Conservation (phyloP, 2,113 vertebrate genomes). For the Hypocryptadius cinnamomeus region DNA sequence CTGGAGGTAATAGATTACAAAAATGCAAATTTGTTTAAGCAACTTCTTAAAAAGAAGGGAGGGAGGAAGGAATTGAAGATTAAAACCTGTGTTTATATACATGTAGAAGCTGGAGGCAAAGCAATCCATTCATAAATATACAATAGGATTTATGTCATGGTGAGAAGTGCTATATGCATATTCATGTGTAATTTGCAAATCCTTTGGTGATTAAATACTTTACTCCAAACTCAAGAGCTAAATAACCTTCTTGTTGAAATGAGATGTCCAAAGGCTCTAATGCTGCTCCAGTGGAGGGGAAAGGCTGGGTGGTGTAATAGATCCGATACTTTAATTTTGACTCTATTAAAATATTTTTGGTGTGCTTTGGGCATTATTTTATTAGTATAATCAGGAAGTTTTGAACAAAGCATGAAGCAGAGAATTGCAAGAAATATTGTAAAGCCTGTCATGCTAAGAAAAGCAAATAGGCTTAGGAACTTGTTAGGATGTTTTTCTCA, state of each 20-base stretch:
- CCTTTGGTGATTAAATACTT: constrained; percentile 49
- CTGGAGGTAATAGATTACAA: constrained; percentile 23
- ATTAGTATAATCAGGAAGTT: background rate
- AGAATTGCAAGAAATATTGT: background rate
- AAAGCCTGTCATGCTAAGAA: background rate
- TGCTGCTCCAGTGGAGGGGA: background rate
- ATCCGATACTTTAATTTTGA: constrained; percentile 15
- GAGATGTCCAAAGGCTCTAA: constrained; percentile 36
- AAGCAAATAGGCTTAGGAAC: background rate
- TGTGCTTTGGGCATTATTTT: constrained; percentile 19
- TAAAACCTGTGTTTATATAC: constrained; percentile 48
- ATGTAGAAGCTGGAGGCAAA: constrained; percentile 38
- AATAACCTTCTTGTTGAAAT: constrained; percentile 44
- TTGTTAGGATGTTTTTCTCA: background rate
- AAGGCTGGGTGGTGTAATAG: constrained; percentile 25
- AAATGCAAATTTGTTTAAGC: constrained; percentile 54
- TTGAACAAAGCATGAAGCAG: background rate
- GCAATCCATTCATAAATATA: constrained; percentile 49
- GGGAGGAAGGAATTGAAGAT: constrained; percentile 27
- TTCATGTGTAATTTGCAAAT: constrained; percentile 56
- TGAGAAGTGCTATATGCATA: constrained; percentile 47
- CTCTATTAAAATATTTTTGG: background rate
- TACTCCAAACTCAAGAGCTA: constrained; percentile 28
- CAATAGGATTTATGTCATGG: constrained; percentile 47
- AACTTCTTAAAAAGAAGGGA: constrained; percentile 37